phyloP scores from a whole-genome alignment of 1,140 invertebrate species.

The Lethrus apterus region DNA sequence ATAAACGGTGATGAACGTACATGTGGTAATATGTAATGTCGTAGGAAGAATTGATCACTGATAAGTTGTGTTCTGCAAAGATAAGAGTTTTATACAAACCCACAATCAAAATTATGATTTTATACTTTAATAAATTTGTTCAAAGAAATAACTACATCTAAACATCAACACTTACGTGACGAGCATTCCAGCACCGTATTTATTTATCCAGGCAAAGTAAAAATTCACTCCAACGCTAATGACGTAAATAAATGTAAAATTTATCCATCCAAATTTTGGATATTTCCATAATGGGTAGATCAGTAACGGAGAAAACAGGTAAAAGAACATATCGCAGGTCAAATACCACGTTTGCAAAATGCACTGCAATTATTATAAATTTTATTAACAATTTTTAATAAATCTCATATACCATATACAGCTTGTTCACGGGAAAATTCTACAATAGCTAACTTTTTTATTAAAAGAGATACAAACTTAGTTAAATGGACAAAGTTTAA shows the following conservation, averaged over 20 bases:
- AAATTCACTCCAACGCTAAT: slow-evolving; percentile 26
- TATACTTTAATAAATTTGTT: not conserved
- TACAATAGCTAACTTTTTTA: no score
- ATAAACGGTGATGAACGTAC: slow-evolving; percentile 25
- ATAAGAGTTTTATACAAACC: not conserved
- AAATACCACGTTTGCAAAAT: slow-evolving; percentile 60
- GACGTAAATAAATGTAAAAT: slow-evolving; percentile 19
- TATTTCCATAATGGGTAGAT: slow-evolving; percentile 41
- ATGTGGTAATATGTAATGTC: slow-evolving; percentile 24
- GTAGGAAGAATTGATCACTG: slow-evolving; percentile 21
- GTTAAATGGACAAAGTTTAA: no score
- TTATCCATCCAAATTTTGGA: slow-evolving; percentile 22
- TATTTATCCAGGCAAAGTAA: slow-evolving; percentile 29
- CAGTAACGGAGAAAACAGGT: slow-evolving; percentile 50
- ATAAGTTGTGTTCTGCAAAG: slow-evolving; percentile 17
- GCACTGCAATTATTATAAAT: slow-evolving; percentile 44
- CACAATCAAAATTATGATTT: not conserved
- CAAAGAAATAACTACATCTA: not conserved
- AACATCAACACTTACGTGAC: slow-evolving; percentile 22
- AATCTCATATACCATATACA: slow-evolving; percentile 20
- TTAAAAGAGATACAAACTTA: no score
- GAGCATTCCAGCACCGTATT: slow-evolving; percentile 28
- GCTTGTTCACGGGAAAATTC: no score
- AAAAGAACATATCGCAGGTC: slow-evolving; percentile 58
- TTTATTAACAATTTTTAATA: slow-evolving; percentile 19